These are phyloP conservation scores for Microcebus ravelobensis DNA, from an alignment of 2,113 vertebrate species.

Conservation along the genomic window DNA sequence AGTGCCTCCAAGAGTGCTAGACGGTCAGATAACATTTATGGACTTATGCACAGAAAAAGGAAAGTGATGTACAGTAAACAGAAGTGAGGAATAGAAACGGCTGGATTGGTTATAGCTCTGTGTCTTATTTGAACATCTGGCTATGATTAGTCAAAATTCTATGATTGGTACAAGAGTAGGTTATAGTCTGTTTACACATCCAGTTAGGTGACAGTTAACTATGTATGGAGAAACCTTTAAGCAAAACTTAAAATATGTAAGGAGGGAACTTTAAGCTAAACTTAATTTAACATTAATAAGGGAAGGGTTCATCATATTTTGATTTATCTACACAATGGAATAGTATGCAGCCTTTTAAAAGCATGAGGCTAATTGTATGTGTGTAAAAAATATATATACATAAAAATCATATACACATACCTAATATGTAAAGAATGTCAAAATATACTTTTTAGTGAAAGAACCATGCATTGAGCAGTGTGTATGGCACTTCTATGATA, in stretches of 20 bases:
- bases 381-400: background rate
- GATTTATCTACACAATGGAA: background rate
- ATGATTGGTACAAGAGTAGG: background rate
- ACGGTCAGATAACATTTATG: background rate
- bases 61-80: background rate
- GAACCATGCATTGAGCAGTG: background rate
- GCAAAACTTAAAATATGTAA: background rate
- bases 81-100: background rate
- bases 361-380: background rate
- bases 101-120: background rate
- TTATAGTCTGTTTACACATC: background rate
- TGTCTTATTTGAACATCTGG: background rate
- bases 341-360: background rate
- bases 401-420: background rate
- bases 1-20: background rate
- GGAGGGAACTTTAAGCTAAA: background rate
- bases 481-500: background rate
- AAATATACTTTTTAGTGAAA: background rate
- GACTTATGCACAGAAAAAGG: background rate
- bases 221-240: background rate
- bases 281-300: background rate
- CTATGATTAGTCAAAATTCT: background rate
- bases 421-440: background rate
- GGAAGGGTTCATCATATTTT: background rate
- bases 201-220: background rate